Conservation (phyloP, 2,797 vertebrate species). For the Petrocephalus sullivani region DNA sequence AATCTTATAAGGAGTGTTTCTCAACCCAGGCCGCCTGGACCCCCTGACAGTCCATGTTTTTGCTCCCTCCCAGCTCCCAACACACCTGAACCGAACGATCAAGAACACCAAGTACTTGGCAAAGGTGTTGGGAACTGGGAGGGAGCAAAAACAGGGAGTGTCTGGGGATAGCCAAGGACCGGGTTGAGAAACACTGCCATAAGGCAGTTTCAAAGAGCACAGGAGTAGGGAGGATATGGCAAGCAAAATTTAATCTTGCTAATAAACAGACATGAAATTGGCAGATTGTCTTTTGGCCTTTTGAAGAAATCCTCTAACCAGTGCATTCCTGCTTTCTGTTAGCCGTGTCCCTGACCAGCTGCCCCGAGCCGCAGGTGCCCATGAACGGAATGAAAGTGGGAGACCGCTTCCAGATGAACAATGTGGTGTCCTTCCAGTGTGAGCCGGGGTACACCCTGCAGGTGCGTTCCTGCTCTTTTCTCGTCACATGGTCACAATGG, state of each 20-base stretch:
- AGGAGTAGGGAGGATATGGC: not conserved
- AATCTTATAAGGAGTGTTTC: not conserved
- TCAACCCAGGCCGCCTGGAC: not conserved
- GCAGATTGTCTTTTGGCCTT: not conserved
- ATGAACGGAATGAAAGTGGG: conserved; percentile 86
- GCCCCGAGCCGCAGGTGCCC: conserved; percentile 84
- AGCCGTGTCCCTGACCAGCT: conserved; percentile 88
- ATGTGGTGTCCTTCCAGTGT: conserved; percentile 93
- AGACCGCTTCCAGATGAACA: conserved; percentile 90
- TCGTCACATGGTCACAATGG: no score
- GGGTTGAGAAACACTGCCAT: not conserved
- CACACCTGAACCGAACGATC: not conserved
- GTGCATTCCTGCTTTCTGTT: not conserved
- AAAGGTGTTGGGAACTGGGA: not conserved
- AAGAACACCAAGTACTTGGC: not conserved
- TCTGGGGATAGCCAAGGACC: not conserved
- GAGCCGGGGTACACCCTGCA: conserved; percentile 93
- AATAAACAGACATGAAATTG: not conserved
- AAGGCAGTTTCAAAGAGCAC: not conserved
- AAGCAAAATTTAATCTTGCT: not conserved
- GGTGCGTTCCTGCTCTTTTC: conserved; percentile 52
- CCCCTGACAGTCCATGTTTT: not conserved
- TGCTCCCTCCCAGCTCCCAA: not conserved
- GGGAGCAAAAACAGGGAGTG: not conserved
- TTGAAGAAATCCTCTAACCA: not conserved